Evolutionary conservation across 2,113 vertebrate genomes (phyloP).

Genomic region (Forbesichthys agassizii): DNA sequence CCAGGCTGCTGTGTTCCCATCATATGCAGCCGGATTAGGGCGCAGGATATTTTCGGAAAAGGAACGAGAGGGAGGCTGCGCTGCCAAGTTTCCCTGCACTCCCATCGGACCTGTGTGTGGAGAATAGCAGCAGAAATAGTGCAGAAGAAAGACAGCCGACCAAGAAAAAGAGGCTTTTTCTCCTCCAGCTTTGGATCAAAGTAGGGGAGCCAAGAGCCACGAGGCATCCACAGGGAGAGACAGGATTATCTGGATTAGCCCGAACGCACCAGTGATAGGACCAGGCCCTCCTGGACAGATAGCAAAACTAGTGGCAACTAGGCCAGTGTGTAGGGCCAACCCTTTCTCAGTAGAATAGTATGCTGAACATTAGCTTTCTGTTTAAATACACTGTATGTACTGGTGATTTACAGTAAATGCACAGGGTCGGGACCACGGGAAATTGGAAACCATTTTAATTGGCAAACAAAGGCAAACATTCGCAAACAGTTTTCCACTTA

Average conservation of each 20-base stretch:
- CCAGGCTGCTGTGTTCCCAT: slow-evolving; percentile 38
- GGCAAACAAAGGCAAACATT: too few relatives aligned
- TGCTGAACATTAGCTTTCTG: slow-evolving; percentile 10
- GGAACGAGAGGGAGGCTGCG: neutral
- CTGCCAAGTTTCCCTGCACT: slow-evolving; percentile 48
- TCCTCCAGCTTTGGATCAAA: slow-evolving; percentile 51
- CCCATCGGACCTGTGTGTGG: slow-evolving; percentile 23
- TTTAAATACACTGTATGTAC: neutral
- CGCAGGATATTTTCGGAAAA: slow-evolving; percentile 52
- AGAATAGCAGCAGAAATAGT: slow-evolving; percentile 25
- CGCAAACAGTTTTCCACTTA: too few relatives aligned
- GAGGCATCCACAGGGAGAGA: slow-evolving; percentile 31
- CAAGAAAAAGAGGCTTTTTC: slow-evolving; percentile 22
- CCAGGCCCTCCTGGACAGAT: slow-evolving; percentile 30
- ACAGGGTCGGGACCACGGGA: too few relatives aligned
- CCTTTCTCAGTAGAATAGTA: slow-evolving; percentile 36
- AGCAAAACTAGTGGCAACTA: slow-evolving; percentile 31
- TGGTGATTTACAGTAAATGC: too few relatives aligned
- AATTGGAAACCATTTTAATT: too few relatives aligned
- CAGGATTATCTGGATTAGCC: slow-evolving; percentile 59
- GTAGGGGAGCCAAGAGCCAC: slow-evolving; percentile 38
- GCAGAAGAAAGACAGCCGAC: slow-evolving; percentile 25
- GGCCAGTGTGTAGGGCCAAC: slow-evolving; percentile 16
- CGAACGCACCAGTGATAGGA: slow-evolving; percentile 46
- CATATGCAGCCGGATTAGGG: slow-evolving; percentile 46